Evolutionary conservation across 2,888 invertebrate species (phyloP), one percentile per base, ranked within the genome.

Genomic region (Erebia epiphron): DNA sequence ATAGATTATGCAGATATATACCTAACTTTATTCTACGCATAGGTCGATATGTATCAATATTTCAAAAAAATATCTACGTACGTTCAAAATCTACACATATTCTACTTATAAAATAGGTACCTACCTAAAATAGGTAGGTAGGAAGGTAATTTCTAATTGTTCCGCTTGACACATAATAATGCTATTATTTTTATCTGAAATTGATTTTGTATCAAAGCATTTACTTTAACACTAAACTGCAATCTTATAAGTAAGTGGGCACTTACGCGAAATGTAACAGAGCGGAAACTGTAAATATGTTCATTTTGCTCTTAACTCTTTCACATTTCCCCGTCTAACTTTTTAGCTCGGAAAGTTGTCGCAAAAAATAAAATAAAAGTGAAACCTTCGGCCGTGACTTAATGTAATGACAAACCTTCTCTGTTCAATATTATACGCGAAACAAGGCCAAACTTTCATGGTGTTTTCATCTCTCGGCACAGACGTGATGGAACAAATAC

Each of bases 401-500:
- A 89, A 88, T 89, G 86, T 89, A 82, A 87, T 84, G 82, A 82
- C 80, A 74, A 79, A 73, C 80, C 78, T 79, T 89, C 90, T 86
- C 86, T 86, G 66, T 87, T 82, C 81, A 79, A 85, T 82, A 78
- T 79, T 78, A 79, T 84, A 84, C 79, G 85, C 79, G 79, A 79
- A 86, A 91, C 79, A 84, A 83, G 83, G 90, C 90, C 84, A 78
- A 81, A 82, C 81, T 86, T 90, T 90, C 88, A 89, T 90, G 84
- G 88, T 87, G 87, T 91, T 92, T 91, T 91, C 91, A 91, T 91
- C 87, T 87, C 85, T 84, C 86, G 81, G 85, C 84, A 89, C 86
- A 88, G 87, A 90, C 90, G 89, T 90, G 89, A 90, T 90, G 86
- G 86, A 89, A 89, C 89, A 91, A 91, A 91, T 87, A 91, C 88